Percentiles rank a stretch among this genome's conserved stretches.
Evolutionary conservation across 2,113 vertebrate genomes (phyloP).

Genomic region (Rhinolophus sinicus): DNA sequence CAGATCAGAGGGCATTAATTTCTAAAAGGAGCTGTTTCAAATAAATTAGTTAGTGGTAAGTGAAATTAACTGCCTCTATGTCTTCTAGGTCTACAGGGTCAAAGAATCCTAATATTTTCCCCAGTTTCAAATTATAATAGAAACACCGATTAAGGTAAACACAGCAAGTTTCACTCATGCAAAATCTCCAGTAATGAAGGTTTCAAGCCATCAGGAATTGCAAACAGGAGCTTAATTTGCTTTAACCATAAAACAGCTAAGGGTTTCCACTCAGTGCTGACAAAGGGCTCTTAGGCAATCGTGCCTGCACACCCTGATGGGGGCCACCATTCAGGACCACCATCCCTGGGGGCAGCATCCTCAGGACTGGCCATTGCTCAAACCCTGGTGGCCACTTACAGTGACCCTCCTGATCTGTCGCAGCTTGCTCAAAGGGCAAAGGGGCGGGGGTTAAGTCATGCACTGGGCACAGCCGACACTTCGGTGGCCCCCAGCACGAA

Average conservation of each 20-base stretch:
- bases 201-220: background rate
- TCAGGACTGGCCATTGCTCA: background rate
- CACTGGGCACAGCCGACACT: background rate
- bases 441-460: background rate
- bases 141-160: background rate
- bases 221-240: background rate
- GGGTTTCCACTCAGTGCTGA: background rate
- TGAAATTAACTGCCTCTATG: conserved; percentile 31
- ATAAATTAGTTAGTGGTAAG: background rate
- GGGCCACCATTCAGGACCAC: background rate
- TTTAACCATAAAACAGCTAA: background rate
- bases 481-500: background rate
- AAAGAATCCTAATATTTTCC: background rate
- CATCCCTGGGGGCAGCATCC: background rate
- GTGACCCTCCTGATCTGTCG: background rate
- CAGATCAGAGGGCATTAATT: background rate
- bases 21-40: conserved; percentile 16
- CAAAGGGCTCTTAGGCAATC: background rate
- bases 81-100: background rate
- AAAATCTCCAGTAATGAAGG: background rate
- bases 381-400: background rate
- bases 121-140: background rate
- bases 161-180: conserved; percentile 21
- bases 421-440: background rate
- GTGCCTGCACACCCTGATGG: background rate